Percentiles rank a stretch among this genome's conserved stretches.
Conservation (phyloP, 2,888 invertebrate species). For the Drosophila neotestacea region DNA sequence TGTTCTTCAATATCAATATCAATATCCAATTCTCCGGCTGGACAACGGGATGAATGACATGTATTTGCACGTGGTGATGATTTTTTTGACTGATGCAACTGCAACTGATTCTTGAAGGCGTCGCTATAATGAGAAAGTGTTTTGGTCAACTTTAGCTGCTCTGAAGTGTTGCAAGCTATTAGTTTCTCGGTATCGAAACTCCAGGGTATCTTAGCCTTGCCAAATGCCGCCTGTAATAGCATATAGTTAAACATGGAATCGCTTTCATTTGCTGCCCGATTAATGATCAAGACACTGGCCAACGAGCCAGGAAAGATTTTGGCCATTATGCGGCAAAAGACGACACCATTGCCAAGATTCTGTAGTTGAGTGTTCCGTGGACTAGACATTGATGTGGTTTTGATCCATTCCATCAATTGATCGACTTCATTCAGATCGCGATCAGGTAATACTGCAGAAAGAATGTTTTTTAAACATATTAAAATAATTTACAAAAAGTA, state of each 20-base stretch:
- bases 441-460: not conserved
- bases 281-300: slow-evolving; percentile 36
- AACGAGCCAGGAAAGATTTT: slow-evolving; percentile 33
- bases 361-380: slow-evolving; percentile 11
- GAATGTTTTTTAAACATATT: too few species aligned
- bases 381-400: slow-evolving; percentile 3
- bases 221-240: slow-evolving; percentile 32
- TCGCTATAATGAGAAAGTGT: slow-evolving; percentile 5
- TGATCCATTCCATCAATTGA: slow-evolving; percentile 33
- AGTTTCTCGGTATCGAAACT: slow-evolving; percentile 3
- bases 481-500: not conserved
- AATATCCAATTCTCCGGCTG: slow-evolving; percentile 16
- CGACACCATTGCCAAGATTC: slow-evolving; percentile 34
- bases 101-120: not conserved
- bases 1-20: too few species aligned
- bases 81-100: not conserved
- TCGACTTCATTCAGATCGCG: not conserved
- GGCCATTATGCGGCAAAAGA: slow-evolving; percentile 41
- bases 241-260: slow-evolving; percentile 38
- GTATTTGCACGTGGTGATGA: not conserved
- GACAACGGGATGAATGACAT: not conserved
- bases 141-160: slow-evolving; percentile 24
- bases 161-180: slow-evolving; percentile 4
- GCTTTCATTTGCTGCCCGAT: slow-evolving; percentile 30
- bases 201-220: slow-evolving; percentile 16